Percentiles rank a stretch among this genome's conserved stretches.
These are phyloP conservation scores for Antrozous pallidus DNA, from an alignment of 2,797 vertebrate genomes.

Conservation along the genomic window DNA sequence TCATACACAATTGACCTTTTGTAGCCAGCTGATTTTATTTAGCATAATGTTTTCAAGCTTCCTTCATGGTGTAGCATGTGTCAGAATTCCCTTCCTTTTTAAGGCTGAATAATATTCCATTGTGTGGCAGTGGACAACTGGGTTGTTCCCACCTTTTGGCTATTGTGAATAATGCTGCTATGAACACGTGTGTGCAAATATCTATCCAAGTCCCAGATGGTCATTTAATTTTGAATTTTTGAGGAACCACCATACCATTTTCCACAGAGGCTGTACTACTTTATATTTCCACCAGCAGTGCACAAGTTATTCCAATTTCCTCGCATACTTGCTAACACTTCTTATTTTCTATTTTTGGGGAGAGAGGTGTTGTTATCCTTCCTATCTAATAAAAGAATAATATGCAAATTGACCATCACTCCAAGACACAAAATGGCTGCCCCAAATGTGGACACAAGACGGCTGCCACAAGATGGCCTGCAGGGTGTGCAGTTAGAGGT, in stretches of 20 bases:
- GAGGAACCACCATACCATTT: not conserved
- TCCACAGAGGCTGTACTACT: not conserved
- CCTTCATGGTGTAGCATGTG: too few species aligned
- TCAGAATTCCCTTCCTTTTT: not conserved
- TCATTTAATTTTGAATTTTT: not conserved
- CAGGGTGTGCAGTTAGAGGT: too few species aligned
- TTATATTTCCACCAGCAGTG: not conserved
- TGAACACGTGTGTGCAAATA: not conserved
- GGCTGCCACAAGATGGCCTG: too few species aligned
- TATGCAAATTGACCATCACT: too few species aligned
- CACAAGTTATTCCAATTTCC: not conserved
- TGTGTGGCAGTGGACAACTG: too few species aligned
- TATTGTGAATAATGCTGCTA: not conserved
- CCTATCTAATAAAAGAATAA: too few species aligned
- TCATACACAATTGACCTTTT: not conserved
- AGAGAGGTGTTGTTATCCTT: too few species aligned
- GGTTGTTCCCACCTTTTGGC: not conserved
- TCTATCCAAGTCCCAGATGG: not conserved
- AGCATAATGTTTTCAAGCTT: not conserved
- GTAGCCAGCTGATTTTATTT: not conserved
- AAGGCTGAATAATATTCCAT: not conserved
- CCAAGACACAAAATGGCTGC: too few species aligned
- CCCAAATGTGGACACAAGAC: too few species aligned
- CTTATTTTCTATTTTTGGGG: not conserved
- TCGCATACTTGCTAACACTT: not conserved